Conservation (phyloP, 2,888 invertebrate species). For the Caenorhabditis japonica region DNA sequence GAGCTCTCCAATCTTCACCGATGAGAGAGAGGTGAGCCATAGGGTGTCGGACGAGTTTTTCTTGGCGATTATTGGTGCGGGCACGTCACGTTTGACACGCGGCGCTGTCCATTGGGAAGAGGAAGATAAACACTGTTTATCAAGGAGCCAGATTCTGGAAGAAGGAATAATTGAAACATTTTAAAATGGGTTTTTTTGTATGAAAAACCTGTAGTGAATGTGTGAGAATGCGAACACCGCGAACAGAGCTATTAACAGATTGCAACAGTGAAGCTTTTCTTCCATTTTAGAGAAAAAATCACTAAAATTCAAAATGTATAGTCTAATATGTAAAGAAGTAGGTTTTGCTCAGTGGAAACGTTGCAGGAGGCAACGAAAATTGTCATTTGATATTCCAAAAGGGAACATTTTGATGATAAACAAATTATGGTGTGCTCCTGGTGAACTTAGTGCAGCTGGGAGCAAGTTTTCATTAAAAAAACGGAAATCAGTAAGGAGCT, state of each 20-base stretch:
- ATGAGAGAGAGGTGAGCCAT: slow-evolving; percentile 66
- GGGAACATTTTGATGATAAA: no score
- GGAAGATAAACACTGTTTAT: not conserved
- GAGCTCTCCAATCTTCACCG: slow-evolving; percentile 70
- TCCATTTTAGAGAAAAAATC: slow-evolving; percentile 32
- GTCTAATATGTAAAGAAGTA: no score
- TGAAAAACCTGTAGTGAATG: slow-evolving; percentile 40
- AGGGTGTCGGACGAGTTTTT: slow-evolving; percentile 44
- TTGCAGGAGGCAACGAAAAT: no score
- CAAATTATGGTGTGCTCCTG: no score
- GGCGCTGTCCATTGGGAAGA: not conserved
- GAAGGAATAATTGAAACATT: not conserved
- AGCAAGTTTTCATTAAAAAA: no score
- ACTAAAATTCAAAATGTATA: no score
- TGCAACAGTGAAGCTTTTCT: slow-evolving; percentile 26
- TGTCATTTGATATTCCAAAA: no score
- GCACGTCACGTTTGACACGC: slow-evolving; percentile 31
- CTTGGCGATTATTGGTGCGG: not conserved
- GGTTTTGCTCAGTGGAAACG: no score
- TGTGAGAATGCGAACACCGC: slow-evolving; percentile 26
- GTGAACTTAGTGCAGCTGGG: no score
- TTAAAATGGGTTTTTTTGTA: slow-evolving; percentile 16
- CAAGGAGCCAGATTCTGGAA: slow-evolving; percentile 1
- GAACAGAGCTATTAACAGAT: slow-evolving; percentile 19
- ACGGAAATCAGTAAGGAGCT: no score